A percentile compares a stretch with the other conserved stretches of the same genome.
Conservation (phyloP, 2,797 vertebrate species). For the Peromyscus nudipes region DNA sequence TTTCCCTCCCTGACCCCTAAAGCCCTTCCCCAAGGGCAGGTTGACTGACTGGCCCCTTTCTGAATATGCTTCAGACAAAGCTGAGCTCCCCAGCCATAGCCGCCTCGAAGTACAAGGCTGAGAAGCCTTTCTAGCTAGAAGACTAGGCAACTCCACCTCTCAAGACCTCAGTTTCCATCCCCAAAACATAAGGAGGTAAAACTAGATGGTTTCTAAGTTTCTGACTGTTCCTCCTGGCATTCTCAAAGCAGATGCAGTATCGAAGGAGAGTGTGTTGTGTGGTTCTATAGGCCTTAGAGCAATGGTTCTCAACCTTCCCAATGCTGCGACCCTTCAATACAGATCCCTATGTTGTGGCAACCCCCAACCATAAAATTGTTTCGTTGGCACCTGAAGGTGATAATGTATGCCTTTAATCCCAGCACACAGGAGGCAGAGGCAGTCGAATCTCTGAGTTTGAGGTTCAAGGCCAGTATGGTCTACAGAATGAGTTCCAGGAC, state of each 20-base stretch:
- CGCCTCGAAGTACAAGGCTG: neutral
- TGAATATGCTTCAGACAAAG: conserved; percentile 20
- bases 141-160: conserved; percentile 9
- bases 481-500: neutral
- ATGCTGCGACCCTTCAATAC: neutral
- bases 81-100: neutral
- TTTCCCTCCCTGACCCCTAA: neutral
- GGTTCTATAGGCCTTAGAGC: neutral
- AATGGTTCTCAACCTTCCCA: neutral
- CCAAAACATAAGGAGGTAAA: conserved; percentile 48
- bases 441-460: neutral
- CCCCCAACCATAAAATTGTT: neutral
- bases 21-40: neutral
- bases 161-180: conserved; percentile 46
- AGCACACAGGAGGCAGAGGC: neutral
- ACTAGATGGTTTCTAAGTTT: conserved; percentile 33
- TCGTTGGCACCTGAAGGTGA: neutral
- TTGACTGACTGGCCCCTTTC: neutral
- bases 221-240: neutral
- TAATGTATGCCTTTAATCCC: neutral
- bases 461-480: neutral
- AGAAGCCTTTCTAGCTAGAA: neutral
- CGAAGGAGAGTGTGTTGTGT: neutral
- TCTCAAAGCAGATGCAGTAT: neutral
- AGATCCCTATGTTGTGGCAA: neutral